These are phyloP conservation scores for Gonioctena quinquepunctata DNA, from an alignment of 1,140 invertebrate species.

Conservation along the genomic window DNA sequence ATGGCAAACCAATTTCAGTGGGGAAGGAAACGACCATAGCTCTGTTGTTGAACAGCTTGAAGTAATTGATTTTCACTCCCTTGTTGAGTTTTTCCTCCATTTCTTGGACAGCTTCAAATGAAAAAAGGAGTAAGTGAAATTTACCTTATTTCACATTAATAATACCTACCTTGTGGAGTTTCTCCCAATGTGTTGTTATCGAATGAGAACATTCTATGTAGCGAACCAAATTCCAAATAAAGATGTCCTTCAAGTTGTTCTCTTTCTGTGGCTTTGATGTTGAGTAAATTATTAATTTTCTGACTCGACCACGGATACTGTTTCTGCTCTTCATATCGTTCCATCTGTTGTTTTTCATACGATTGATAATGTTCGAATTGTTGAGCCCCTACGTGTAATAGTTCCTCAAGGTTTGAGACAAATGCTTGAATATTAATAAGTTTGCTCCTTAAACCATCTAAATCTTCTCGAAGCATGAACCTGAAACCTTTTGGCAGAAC, in stretches of 20 bases:
- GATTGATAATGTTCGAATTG: constrained; percentile 34
- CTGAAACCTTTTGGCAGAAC: constrained; percentile 59
- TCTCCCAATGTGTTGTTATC: constrained; percentile 61
- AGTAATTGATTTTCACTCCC: constrained; percentile 60
- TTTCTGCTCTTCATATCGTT: constrained; percentile 36
- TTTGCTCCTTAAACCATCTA: constrained; percentile 52
- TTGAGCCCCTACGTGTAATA: constrained; percentile 53
- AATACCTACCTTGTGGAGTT: constrained; percentile 28
- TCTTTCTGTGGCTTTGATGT: constrained; percentile 59
- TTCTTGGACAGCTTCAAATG: constrained; percentile 47
- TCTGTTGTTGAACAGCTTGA: constrained; percentile 60
- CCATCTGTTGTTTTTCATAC: constrained; percentile 32
- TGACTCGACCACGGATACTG: constrained; percentile 52
- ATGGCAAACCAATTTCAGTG: constrained; percentile 68
- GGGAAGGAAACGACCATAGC: constrained; percentile 66
- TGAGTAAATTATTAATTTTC: constrained; percentile 62
- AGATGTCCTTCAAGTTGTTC: constrained; percentile 64
- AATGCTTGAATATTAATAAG: constrained; percentile 43
- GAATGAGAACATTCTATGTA: constrained; percentile 52
- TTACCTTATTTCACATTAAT: too few relatives aligned
- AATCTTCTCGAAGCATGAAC: constrained; percentile 49
- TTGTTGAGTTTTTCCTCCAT: constrained; percentile 54
- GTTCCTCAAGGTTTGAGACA: constrained; percentile 60
- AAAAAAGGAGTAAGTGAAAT: too few relatives aligned
- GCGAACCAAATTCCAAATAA: constrained; percentile 33